Percentiles rank a stretch among this genome's conserved stretches.
Conservation (phyloP, 2,113 vertebrate species). For the rabbit (Oryctolagus cuniculus) region DNA sequence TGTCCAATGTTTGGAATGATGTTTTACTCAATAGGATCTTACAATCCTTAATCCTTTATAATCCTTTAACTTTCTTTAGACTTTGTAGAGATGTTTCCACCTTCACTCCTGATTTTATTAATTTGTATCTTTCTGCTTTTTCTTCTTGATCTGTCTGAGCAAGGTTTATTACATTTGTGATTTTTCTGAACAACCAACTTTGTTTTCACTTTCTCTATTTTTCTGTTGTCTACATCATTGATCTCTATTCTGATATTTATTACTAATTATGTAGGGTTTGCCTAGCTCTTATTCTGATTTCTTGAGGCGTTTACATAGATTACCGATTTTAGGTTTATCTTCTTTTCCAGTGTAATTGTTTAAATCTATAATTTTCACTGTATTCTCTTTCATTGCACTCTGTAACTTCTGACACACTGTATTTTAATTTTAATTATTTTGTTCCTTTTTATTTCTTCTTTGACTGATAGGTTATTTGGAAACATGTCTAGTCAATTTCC, state of each 20-base stretch:
- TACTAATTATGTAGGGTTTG: background rate
- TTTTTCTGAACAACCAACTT: background rate
- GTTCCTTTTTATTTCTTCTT: background rate
- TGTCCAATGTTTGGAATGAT: background rate
- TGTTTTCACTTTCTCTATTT: background rate
- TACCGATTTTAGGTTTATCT: background rate
- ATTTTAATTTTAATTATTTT: background rate
- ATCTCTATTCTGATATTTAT: background rate
- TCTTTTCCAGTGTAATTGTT: background rate
- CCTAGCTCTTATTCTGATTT: background rate
- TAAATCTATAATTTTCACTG: background rate
- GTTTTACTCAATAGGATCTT: background rate
- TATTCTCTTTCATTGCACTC: background rate
- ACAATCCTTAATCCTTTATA: background rate
- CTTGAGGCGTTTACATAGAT: background rate
- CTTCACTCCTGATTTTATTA: background rate
- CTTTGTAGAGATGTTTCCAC: background rate
- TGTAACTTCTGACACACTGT: background rate
- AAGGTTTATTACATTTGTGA: background rate
- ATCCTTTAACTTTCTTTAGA: background rate
- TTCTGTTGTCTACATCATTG: background rate
- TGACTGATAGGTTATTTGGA: background rate
- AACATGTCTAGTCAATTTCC: background rate
- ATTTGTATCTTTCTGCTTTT: background rate
- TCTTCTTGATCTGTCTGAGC: background rate